Percentiles rank a stretch among this genome's conserved stretches.
phyloP scores from a whole-genome alignment of 1,140 invertebrate species.

The Dryas iulia region DNA sequence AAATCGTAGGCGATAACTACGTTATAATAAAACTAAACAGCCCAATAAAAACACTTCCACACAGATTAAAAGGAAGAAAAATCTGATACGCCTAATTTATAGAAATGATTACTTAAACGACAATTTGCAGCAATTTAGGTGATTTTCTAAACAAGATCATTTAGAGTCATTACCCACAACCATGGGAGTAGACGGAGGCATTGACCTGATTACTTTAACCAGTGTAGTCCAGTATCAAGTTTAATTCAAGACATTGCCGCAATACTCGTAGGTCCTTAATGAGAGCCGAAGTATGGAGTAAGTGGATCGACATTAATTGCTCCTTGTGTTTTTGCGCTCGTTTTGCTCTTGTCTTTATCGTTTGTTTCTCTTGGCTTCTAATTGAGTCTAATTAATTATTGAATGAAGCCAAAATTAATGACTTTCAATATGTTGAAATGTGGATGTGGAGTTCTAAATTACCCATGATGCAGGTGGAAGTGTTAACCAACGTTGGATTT shows the following conservation, averaged over 20 bases:
- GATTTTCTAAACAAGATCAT: not conserved
- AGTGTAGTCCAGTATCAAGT: not conserved
- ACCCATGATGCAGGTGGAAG: too few species aligned
- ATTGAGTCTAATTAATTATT: not conserved
- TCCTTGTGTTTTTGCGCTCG: not conserved
- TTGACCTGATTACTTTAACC: constrained; percentile 10
- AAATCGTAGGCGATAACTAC: too few species aligned
- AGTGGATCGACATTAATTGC: not conserved
- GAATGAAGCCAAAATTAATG: too few species aligned
- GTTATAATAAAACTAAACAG: not conserved
- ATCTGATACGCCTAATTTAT: not conserved
- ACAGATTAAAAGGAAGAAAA: not conserved
- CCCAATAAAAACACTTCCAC: not conserved
- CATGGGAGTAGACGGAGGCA: not conserved
- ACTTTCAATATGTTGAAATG: too few species aligned
- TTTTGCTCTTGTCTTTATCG: not conserved
- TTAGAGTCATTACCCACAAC: not conserved
- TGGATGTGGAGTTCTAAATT: too few species aligned
- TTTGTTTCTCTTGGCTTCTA: not conserved
- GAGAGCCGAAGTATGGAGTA: not conserved
- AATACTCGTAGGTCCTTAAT: not conserved
- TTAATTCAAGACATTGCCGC: not conserved
- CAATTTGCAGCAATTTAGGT: not conserved
- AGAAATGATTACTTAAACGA: not conserved
- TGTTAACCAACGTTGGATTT: too few species aligned